phyloP scores from a whole-genome alignment of 2,113 vertebrate genomes.

The Aphyosemion australe region DNA sequence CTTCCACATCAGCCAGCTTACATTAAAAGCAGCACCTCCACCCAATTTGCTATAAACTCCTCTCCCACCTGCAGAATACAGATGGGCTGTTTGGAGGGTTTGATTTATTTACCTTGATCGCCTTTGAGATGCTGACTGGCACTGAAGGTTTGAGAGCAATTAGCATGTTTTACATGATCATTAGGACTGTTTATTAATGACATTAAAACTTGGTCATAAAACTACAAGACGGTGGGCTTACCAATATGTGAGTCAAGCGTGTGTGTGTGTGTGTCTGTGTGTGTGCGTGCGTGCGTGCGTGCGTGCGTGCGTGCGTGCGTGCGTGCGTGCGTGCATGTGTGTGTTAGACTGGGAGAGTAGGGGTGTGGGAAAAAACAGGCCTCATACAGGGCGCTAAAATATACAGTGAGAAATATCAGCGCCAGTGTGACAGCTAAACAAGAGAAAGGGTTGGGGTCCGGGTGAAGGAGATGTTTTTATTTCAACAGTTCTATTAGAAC shows the following conservation, averaged over 20 bases:
- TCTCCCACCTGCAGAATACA: slow-evolving; percentile 4
- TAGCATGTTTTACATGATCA: slow-evolving; percentile 62
- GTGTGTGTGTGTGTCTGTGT: not conserved
- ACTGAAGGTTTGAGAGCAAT: slow-evolving; percentile 46
- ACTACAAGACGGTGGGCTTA: slow-evolving; percentile 48
- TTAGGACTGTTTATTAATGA: slow-evolving; percentile 54
- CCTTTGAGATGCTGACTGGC: slow-evolving; percentile 23
- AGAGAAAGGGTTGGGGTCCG: slow-evolving; percentile 42
- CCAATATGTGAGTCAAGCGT: slow-evolving; percentile 44
- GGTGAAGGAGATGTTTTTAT: slow-evolving; percentile 34
- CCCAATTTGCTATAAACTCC: slow-evolving; percentile 19
- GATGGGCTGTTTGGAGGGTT: slow-evolving; percentile 26
- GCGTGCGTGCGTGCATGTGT: slow-evolving; percentile 7
- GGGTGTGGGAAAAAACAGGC: slow-evolving; percentile 49
- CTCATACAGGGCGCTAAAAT: slow-evolving; percentile 76
- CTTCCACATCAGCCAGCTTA: not conserved
- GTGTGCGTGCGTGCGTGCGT: too few relatives aligned
- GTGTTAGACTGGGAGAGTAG: slow-evolving; percentile 22
- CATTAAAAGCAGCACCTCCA: slow-evolving; percentile 1
- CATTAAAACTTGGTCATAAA: slow-evolving; percentile 53
- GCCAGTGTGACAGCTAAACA: slow-evolving; percentile 72
- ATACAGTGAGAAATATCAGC: slow-evolving; percentile 78
- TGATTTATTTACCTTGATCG: slow-evolving; percentile 23
- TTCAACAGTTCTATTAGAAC: slow-evolving; percentile 44
- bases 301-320: too few relatives aligned